Percentiles rank a stretch among this genome's conserved stretches.
phyloP scores from a whole-genome alignment of 2,113 vertebrate genomes.

The Eulacestoma nigropectus region DNA sequence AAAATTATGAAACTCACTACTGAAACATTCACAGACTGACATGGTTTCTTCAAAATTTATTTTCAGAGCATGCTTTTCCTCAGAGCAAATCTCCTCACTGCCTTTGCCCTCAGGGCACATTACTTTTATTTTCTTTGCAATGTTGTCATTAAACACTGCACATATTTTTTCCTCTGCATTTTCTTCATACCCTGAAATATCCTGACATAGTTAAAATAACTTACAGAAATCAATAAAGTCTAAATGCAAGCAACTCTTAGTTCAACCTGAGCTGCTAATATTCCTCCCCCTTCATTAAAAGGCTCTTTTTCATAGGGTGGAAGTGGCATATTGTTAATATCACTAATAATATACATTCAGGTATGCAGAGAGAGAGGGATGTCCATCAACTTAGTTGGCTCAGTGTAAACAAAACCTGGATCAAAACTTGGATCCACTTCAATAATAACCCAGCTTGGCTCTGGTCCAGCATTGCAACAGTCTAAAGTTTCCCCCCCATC shows the following conservation, averaged over 20 bases:
- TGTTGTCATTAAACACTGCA: not conserved
- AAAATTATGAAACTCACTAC: not conserved
- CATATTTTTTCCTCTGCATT: not conserved
- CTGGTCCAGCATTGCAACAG: constrained; percentile 53
- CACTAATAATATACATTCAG: not conserved
- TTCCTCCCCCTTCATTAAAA: not conserved
- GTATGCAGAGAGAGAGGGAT: constrained; percentile 3
- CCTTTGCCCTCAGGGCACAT: not conserved
- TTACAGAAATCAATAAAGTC: not conserved
- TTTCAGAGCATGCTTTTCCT: constrained; percentile 22
- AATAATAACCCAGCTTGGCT: constrained; percentile 69
- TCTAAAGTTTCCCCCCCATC: constrained; percentile 56
- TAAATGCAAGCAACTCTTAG: not conserved
- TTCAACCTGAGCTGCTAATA: not conserved
- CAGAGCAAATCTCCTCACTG: not conserved
- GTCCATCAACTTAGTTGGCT: constrained; percentile 8
- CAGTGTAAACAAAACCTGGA: constrained; percentile 67
- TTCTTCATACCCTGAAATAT: constrained; percentile 20
- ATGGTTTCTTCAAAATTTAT: not conserved
- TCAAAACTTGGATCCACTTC: constrained; percentile 75
- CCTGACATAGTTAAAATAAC: not conserved
- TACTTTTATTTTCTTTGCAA: constrained; percentile 11
- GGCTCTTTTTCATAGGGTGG: not conserved
- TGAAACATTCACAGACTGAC: not conserved
- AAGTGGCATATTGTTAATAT: not conserved